Percentiles rank a stretch among this genome's conserved stretches.
Evolutionary conservation across 2,797 vertebrate genomes (phyloP).

Genomic region (Darevskia nairensis): DNA sequence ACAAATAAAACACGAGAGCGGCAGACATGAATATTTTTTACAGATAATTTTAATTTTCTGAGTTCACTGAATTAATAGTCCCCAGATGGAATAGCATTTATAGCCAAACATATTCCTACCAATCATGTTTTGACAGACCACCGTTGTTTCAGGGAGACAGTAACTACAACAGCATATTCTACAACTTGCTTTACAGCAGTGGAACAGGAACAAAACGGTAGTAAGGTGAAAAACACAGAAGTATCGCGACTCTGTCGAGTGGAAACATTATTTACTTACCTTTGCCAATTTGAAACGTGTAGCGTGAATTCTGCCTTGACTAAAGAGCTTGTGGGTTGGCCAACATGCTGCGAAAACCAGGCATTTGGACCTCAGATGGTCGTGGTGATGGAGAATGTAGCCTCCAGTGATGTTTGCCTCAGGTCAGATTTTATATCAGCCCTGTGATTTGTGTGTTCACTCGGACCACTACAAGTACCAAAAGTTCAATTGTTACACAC

Average conservation of each 20-base stretch:
- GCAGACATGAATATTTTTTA: background rate
- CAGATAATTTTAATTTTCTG: background rate
- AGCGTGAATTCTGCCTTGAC: background rate
- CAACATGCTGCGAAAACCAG: slow-evolving; percentile 9
- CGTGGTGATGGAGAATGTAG: background rate
- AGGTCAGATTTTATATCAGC: background rate
- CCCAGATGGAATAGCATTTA: background rate
- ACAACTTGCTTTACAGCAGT: background rate
- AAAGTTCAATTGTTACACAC: slow-evolving; percentile 11
- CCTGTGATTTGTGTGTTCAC: slow-evolving; percentile 9
- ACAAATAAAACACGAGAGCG: background rate
- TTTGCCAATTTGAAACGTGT: background rate
- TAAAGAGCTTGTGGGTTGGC: background rate
- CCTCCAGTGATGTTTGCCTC: background rate
- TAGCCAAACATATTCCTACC: slow-evolving; percentile 15
- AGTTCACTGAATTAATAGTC: slow-evolving; percentile 7
- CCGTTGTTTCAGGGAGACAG: background rate
- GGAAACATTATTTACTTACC: background rate
- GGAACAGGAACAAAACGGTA: background rate
- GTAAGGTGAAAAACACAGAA: background rate
- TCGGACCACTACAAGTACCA: background rate
- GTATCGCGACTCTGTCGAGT: fast-evolving
- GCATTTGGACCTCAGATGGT: fast-evolving
- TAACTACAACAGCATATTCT: background rate
- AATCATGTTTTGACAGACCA: background rate